A percentile compares a stretch with the other conserved stretches of the same genome.
These are phyloP conservation scores for Synanthedon vespiformis DNA, from an alignment of 2,888 invertebrate species.

Conservation along the genomic window DNA sequence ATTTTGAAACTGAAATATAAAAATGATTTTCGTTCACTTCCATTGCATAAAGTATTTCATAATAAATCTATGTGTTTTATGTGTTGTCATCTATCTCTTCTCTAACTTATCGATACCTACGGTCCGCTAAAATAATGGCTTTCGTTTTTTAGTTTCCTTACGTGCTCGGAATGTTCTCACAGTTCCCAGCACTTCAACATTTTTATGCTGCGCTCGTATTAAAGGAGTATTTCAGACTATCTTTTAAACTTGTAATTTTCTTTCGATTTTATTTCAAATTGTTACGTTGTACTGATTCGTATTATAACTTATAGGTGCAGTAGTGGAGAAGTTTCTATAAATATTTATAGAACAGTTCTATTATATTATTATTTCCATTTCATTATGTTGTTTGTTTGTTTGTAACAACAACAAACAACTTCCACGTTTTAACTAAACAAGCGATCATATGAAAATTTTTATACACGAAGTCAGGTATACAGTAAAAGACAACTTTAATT, in stretches of 20 bases:
- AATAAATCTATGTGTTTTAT: neutral
- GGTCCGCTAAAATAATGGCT: neutral
- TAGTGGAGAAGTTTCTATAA: too few relatives aligned
- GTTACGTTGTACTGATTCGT: neutral
- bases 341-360: too few relatives aligned
- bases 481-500: too few relatives aligned
- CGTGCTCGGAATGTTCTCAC: neutral
- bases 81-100: neutral
- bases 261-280: neutral
- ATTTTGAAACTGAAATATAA: too few relatives aligned
- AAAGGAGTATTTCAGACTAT: neutral
- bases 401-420: too few relatives aligned
- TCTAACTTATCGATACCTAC: conserved; percentile 1
- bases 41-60: neutral
- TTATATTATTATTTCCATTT: too few relatives aligned
- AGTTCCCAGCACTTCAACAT: neutral
- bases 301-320: too few relatives aligned
- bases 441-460: too few relatives aligned
- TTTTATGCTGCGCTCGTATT: neutral
- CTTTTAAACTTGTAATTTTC: neutral
- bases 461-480: too few relatives aligned
- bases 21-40: neutral
- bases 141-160: neutral
- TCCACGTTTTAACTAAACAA: too few relatives aligned
- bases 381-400: too few relatives aligned